Conservation (phyloP, 2,797 vertebrate genomes). For the Coendou prehensilis region DNA sequence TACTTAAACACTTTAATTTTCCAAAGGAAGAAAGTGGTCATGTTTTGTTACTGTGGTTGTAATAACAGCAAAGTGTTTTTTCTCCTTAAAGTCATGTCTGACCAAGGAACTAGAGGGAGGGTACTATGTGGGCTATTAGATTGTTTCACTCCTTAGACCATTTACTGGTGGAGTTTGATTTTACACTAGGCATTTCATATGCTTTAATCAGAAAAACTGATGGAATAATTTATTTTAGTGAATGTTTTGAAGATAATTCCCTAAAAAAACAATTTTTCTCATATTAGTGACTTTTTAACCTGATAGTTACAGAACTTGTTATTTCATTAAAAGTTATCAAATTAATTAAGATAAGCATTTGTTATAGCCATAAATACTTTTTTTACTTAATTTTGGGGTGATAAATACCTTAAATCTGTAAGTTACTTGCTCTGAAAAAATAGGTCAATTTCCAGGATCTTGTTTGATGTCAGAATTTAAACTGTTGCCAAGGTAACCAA, state of each 20-base stretch:
- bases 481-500: constrained; percentile 88
- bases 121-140: background rate
- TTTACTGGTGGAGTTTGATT: background rate
- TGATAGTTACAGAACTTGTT: background rate
- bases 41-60: background rate
- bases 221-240: constrained; percentile 18
- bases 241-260: background rate
- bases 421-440: constrained; percentile 32
- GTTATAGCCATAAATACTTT: background rate
- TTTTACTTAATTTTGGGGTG: constrained; percentile 8
- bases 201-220: constrained; percentile 28
- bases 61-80: background rate
- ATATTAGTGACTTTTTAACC: constrained; percentile 19
- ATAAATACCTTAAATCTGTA: constrained; percentile 80
- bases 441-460: constrained; percentile 83
- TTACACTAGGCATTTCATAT: background rate
- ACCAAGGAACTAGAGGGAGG: background rate
- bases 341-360: background rate
- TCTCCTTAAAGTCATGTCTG: background rate
- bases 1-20: constrained; percentile 29
- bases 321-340: constrained; percentile 34
- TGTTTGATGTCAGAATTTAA: constrained; percentile 85
- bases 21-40: background rate
- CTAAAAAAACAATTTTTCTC: background rate
- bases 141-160: background rate